A percentile compares a stretch with the other conserved stretches of the same genome.
Conservation (phyloP, 2,888 invertebrate species). For the Drosophila longiperda region DNA sequence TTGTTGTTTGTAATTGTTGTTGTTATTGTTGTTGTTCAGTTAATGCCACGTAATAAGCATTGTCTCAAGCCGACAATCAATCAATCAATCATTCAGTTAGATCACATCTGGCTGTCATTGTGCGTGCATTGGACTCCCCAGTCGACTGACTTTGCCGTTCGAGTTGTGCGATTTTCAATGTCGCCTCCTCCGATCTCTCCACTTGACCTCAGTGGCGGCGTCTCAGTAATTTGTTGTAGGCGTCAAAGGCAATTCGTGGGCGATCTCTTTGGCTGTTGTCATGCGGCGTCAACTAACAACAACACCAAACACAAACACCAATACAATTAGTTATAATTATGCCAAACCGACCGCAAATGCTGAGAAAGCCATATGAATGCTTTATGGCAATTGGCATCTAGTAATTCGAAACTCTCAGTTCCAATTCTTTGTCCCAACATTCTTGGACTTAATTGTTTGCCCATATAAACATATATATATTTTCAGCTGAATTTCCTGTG, state of each 20-base stretch:
- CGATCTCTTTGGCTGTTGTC: constrained; percentile 51
- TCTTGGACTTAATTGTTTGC: constrained; percentile 29
- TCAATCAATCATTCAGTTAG: constrained; percentile 40
- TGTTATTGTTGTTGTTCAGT: background rate
- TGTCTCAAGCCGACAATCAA: constrained; percentile 31
- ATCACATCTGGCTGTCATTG: constrained; percentile 48
- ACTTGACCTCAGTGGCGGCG: constrained; percentile 52
- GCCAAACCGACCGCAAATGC: constrained; percentile 29
- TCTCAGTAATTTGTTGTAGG: constrained; percentile 39
- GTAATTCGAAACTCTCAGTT: constrained; percentile 36
- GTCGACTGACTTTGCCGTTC: constrained; percentile 3
- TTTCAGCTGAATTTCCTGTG: constrained; percentile 56
- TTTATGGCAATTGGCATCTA: constrained; percentile 7
- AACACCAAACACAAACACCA: constrained; percentile 5
- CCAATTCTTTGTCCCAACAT: constrained; percentile 25
- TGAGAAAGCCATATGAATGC: constrained; percentile 47
- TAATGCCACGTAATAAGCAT: constrained; percentile 41
- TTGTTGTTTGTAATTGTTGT: constrained; percentile 1
- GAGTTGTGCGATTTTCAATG: constrained; percentile 59
- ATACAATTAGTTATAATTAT: constrained; percentile 76
- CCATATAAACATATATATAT: constrained; percentile 16
- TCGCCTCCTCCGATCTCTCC: constrained; percentile 49
- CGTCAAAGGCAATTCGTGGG: constrained; percentile 44
- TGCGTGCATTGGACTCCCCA: constrained; percentile 24
- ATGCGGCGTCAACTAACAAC: constrained; percentile 6